phyloP scores from a whole-genome alignment of 2,113 vertebrate species.

The Garra rufa region DNA sequence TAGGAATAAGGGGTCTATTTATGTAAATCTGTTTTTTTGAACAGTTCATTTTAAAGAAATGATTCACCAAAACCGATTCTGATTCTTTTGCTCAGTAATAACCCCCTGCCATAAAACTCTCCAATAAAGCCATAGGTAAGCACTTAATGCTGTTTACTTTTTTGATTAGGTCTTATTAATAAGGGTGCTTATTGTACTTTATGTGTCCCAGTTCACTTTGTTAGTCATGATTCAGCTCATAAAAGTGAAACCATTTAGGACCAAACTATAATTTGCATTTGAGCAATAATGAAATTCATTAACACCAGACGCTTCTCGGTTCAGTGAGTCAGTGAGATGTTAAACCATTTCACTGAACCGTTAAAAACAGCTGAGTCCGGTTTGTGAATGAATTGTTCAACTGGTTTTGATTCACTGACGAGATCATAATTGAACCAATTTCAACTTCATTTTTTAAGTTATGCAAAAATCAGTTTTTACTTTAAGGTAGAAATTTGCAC shows the following conservation, averaged over 20 bases:
- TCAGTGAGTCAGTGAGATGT: not conserved
- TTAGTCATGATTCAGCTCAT: not conserved
- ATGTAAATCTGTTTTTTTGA: not conserved
- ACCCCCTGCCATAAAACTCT: not conserved
- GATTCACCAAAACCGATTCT: not conserved
- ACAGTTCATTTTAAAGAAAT: not conserved
- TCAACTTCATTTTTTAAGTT: not conserved
- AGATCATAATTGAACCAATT: not conserved
- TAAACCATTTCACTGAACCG: not conserved
- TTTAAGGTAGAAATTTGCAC: not conserved
- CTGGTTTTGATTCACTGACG: not conserved
- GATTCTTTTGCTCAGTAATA: not conserved
- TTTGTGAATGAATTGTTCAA: not conserved
- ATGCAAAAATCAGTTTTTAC: not conserved
- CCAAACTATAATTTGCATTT: not conserved
- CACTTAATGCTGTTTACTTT: not conserved
- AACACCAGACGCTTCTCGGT: not conserved
- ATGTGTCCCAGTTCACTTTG: not conserved
- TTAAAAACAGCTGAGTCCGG: not conserved
- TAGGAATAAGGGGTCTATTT: no score
- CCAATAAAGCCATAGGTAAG: not conserved
- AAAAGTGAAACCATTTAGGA: not conserved
- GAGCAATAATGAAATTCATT: not conserved
- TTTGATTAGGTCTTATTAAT: constrained; percentile 10
- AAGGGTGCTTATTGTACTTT: not conserved